phyloP scores from a whole-genome alignment of 2,888 invertebrate genomes.

The Bellardia bayeri region DNA sequence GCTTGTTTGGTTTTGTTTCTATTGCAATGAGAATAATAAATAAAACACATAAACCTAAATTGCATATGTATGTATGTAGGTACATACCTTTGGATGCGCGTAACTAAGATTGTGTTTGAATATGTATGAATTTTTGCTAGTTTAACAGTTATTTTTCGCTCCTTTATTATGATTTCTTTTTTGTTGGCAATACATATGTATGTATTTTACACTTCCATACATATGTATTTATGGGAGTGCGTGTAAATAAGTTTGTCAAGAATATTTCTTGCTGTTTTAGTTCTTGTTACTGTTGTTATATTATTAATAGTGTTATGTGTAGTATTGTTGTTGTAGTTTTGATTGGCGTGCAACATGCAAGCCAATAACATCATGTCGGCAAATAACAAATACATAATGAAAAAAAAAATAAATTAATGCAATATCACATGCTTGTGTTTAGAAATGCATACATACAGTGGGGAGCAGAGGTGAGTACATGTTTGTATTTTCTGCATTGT shows the following conservation, averaged over 20 bases:
- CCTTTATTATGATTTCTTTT: not conserved
- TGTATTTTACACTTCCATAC: too few species aligned
- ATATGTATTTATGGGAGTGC: not conserved
- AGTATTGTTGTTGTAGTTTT: conserved; percentile 4
- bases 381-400: conserved; percentile 14
- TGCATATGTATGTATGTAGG: not conserved
- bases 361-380: conserved; percentile 48
- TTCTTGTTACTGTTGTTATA: conserved; percentile 26
- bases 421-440: conserved; percentile 26
- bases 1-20: too few species aligned
- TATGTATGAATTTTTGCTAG: not conserved
- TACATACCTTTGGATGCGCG: not conserved
- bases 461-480: too few species aligned
- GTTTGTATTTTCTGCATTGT: too few species aligned
- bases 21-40: not conserved
- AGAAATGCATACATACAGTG: not conserved
- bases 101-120: too few species aligned
- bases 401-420: conserved; percentile 30
- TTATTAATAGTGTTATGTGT: conserved; percentile 26
- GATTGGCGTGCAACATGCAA: conserved; percentile 60
- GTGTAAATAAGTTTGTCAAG: conserved; percentile 38
- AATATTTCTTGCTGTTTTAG: not conserved
- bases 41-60: not conserved
- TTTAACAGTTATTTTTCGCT: conserved; percentile 37
- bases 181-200: too few species aligned